Conservation (phyloP, 2,888 invertebrate species). For the Sminthurinus aureus region DNA sequence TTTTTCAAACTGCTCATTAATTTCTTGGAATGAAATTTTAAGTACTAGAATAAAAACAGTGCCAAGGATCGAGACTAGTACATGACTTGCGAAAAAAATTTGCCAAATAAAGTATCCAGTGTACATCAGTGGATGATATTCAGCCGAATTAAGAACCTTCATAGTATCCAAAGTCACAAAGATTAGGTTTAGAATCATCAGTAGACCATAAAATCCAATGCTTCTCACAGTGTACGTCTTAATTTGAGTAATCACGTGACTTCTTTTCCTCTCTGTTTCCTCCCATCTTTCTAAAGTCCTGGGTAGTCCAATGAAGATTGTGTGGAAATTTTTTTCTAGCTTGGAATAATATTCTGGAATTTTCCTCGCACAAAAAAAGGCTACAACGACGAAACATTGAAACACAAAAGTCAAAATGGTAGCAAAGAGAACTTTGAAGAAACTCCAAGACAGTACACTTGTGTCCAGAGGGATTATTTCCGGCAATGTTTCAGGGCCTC, state of each 20-base stretch:
- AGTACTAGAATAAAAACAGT: neutral
- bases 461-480: too few relatives aligned
- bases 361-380: neutral
- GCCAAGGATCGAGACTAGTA: neutral
- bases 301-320: neutral
- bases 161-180: neutral
- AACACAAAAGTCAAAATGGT: neutral
- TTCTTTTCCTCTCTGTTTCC: neutral
- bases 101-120: neutral
- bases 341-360: neutral
- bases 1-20: neutral
- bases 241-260: neutral
- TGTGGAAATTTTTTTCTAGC: neutral
- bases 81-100: neutral
- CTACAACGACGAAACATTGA: neutral
- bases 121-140: slow-evolving; percentile 13
- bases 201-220: neutral
- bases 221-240: neutral
- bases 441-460: too few relatives aligned
- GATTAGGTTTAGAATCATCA: neutral
- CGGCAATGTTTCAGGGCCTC: neutral
- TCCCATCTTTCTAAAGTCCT: neutral
- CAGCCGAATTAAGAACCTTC: neutral
- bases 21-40: neutral
- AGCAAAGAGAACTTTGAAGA: neutral